Evolutionary conservation across 2,113 vertebrate genomes (phyloP), one percentile per base, ranked within the genome.

Genomic region (Sinocyclocheilus anshuiensis): DNA sequence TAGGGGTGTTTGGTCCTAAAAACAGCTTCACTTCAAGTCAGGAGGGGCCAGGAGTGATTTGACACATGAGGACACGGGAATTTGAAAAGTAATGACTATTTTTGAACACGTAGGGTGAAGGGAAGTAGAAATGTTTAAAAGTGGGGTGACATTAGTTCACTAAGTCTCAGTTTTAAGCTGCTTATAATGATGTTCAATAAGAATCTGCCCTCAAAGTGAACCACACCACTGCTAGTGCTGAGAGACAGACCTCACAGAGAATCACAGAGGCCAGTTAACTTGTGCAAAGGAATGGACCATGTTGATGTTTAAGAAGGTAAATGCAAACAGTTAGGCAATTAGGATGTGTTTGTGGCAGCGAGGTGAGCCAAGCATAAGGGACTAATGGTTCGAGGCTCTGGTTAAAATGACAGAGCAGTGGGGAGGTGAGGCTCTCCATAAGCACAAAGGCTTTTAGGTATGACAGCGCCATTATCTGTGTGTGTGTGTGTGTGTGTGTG

Each of bases 291-390:
- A 87, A 86, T 57, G 55, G 84, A 71, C 79, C 76, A 77, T 45
- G 50, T 55, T 59, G 45, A 84, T 77, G 77, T 86, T 24, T 76
- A 86, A 77, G 72, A 63, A 33, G 45, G 85, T 7, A 78, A 57
- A 84, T 89, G 87, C 87, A 88, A 88, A 89, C 48, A 89, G 81
- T 89, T 85, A 85, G 77, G 85, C 86, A 88, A 88, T 89, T 89
- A 89, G 84, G 65, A 75, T 61, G 61, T 85, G 84, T 86, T 86
- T 86, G 77, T 75, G 74, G 77, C 86, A 86, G 77, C 59, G 72
- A 81, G 87, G 88, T 88, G 81, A 89, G 79, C 85, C 89, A 90
- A 86, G 86, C 53, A 72, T 80, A 87, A 86, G 53, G 81, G 65
- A 90, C 85, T 84, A 89, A 87, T 89, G 84, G 84, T 85, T 89